Conservation (phyloP, 37 sponge, comb jelly and placozoan species). For the Haliclona indistincta region DNA sequence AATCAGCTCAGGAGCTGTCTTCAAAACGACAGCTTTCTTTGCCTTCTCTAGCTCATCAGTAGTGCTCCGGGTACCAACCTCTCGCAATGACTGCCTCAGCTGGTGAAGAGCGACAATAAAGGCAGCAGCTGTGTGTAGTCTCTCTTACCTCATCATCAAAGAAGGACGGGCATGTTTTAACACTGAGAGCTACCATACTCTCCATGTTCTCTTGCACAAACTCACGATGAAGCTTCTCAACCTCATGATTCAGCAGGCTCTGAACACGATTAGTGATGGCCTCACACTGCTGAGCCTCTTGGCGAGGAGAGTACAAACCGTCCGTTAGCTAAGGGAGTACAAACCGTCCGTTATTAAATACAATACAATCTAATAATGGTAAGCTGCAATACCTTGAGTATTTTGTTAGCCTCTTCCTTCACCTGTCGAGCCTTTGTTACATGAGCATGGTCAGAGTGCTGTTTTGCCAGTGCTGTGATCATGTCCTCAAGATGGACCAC, state of each 20-base stretch:
- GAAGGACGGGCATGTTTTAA: conserved; percentile 36
- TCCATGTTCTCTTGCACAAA: conserved; percentile 71
- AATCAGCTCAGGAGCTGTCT: conserved; percentile 57
- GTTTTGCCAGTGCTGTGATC: conserved; percentile 16
- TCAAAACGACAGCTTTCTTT: conserved; percentile 38
- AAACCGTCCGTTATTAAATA: conserved; percentile 51
- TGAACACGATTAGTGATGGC: conserved; percentile 37
- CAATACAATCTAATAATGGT: conserved; percentile 44
- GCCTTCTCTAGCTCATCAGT: conserved; percentile 30
- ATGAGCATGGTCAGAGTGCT: conserved; percentile 4
- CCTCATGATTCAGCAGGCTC: conserved; percentile 10
- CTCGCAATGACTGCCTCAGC: conserved; percentile 7
- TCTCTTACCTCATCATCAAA: conserved; percentile 28
- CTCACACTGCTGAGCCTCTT: conserved; percentile 68
- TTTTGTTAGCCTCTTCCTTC: conserved; percentile 65
- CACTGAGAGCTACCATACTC: conserved; percentile 57
- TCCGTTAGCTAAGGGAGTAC: conserved; percentile 62
- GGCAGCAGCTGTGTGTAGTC: not conserved
- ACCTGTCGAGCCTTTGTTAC: conserved; percentile 11
- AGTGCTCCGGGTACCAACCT: conserved; percentile 16
- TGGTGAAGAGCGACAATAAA: not conserved
- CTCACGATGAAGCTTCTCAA: conserved; percentile 42
- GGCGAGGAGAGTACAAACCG: conserved; percentile 59
- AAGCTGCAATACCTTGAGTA: conserved; percentile 36
- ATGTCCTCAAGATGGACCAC: conserved; percentile 72